These are phyloP conservation scores for Watsonalla cultraria DNA, from an alignment of 2,888 invertebrate genomes.

Conservation along the genomic window DNA sequence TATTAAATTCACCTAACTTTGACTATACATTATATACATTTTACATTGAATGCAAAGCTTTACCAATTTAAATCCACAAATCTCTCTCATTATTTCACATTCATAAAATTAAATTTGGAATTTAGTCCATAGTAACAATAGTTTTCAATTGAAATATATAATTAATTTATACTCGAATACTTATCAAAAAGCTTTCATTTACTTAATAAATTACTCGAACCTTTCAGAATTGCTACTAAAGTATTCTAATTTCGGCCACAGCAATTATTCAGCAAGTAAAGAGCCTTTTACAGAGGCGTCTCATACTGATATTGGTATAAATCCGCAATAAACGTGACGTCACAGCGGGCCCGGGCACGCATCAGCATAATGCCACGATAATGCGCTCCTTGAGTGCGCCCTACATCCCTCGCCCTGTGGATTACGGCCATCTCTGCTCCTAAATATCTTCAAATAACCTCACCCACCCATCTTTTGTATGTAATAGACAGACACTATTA, in stretches of 20 bases:
- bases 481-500: conserved; percentile 35
- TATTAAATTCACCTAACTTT: too few relatives aligned
- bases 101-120: too few relatives aligned
- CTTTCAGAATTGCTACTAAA: too few relatives aligned
- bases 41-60: too few relatives aligned
- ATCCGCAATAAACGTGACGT: conserved; percentile 45
- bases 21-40: too few relatives aligned
- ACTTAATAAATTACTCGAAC: too few relatives aligned
- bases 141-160: too few relatives aligned
- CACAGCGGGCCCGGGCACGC: conserved; percentile 47
- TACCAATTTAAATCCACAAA: too few relatives aligned
- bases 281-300: conserved; percentile 4
- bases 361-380: conserved; percentile 74
- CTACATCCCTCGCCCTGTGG: conserved; percentile 60
- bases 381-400: conserved; percentile 65
- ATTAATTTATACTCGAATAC: too few relatives aligned
- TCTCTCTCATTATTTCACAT: too few relatives aligned
- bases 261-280: neutral
- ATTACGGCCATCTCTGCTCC: conserved; percentile 58
- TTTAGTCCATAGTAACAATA: too few relatives aligned
- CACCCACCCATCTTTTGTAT: conserved; percentile 40
- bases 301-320: conserved; percentile 19
- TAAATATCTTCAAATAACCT: conserved; percentile 54
- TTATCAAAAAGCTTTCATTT: too few relatives aligned
- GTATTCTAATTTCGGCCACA: neutral